A percentile compares a stretch with the other conserved stretches of the same genome.
Conservation (phyloP, 1,140 invertebrate genomes). For the Xylocopa sonorina region DNA sequence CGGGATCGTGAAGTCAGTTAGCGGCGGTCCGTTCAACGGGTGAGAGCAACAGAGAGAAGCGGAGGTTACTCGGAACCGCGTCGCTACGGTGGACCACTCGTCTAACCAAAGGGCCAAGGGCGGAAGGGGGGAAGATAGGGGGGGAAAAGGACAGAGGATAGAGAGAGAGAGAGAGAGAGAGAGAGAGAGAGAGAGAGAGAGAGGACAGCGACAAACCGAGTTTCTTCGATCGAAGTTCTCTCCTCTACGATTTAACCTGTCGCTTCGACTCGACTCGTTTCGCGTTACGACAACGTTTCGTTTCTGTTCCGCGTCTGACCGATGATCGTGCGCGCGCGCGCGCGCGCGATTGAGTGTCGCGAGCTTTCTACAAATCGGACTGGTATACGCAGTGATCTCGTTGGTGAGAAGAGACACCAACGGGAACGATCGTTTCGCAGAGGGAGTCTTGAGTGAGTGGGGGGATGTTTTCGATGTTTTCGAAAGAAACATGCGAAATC, state of each 20-base stretch:
- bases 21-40: constrained; percentile 68
- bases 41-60: constrained; percentile 60
- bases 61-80: constrained; percentile 12
- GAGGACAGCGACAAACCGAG: constrained; percentile 40
- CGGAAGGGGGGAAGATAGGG: not conserved
- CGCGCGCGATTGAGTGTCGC: not conserved
- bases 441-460: no score
- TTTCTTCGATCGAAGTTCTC: constrained; percentile 43
- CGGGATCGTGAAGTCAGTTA: constrained; percentile 76
- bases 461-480: no score
- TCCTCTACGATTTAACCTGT: constrained; percentile 46
- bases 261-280: constrained; percentile 1
- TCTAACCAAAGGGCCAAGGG: not conserved
- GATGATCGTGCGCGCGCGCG: not conserved
- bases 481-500: no score
- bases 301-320: not conserved
- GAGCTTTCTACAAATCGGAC: not conserved
- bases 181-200: constrained; percentile 51
- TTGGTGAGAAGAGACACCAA: not conserved
- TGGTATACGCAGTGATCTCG: no score
- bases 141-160: constrained; percentile 23
- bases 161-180: constrained; percentile 53
- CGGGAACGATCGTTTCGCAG: not conserved
- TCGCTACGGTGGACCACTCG: constrained; percentile 10
- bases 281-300: not conserved